Base-by-base conservation (phyloP, 2,888 invertebrate species). In the Ptilodon capucinus region DNA sequence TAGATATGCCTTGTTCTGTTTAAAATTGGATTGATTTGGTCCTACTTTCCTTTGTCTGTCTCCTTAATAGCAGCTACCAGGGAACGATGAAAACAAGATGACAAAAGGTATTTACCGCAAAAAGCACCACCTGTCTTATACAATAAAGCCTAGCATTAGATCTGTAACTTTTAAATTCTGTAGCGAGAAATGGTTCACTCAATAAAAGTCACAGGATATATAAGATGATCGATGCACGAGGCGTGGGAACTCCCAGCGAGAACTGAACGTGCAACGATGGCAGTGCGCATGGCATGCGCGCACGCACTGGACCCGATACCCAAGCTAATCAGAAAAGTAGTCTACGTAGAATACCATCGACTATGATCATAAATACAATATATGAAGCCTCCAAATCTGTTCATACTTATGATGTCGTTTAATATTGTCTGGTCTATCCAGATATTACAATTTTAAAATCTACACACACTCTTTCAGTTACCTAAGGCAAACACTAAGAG, bases 271-370 rank as follows among this genome's bases (percentile, higher is more conserved):
- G 35, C 35, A 11, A 9, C 14, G 2, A 32, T 14, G 14, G 14
- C 11, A 17, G 7, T 38, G 30, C 23, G 11, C 9, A 19, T 41
- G 32, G 41, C 48, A 44, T 41, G 44, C 38, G 41, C 32, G 23
- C 48, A 48, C 48, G 48, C 44, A 48, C 7, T 21, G 7, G 16
- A 21, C 23, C 41, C 19, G 36, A 39, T 44, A 32, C 34, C 32
- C 11, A n/a, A 34, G 35, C 40, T 40, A 44, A 41, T 44, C 39
- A 40, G 21, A 34, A 40, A 43, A 45, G 19, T 40, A 42, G 25
- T 45, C 35, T 35, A 51, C 54, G 17, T 18, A 36, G 47, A 54
- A 56, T 47, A 38, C 32, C 48, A 50, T 54, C 50, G 46, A 53
- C 8, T 2, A 35, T 16, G 2, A n/a, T n/a, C 4, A 16, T 7